Evolutionary conservation across 30 jellyfish, hydroid and myxozoan species (phyloP).

Genomic region (Cassiopea xamachana): DNA sequence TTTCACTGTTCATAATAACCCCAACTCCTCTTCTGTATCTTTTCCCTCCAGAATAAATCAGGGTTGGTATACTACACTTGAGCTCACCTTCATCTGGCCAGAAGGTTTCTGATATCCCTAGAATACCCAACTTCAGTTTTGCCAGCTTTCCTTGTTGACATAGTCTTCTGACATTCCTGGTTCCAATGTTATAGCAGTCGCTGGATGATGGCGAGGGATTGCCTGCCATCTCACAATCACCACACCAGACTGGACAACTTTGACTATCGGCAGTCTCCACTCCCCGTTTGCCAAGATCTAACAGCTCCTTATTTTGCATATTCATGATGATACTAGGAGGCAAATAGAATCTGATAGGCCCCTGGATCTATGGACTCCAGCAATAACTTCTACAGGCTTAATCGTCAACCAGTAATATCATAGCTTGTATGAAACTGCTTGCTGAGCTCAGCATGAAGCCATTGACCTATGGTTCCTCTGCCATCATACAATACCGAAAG

Average conservation of each 20-base stretch:
- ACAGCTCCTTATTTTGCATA: neutral
- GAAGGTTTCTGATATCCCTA: slow-evolving; percentile 11
- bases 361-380: neutral
- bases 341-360: neutral
- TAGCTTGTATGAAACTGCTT: neutral
- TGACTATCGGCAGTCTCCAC: neutral
- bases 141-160: slow-evolving; percentile 11
- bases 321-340: neutral
- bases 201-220: slow-evolving; percentile 46
- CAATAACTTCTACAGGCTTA: neutral
- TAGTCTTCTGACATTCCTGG: slow-evolving; percentile 25
- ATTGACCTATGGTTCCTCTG: neutral
- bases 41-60: slow-evolving; percentile 15
- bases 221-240: slow-evolving; percentile 36
- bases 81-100: slow-evolving; percentile 19
- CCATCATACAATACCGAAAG: neutral
- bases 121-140: neutral
- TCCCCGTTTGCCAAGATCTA: neutral
- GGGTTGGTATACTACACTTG: neutral
- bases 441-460: neutral
- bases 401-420: neutral
- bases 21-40: slow-evolving; percentile 7
- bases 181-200: slow-evolving; percentile 21
- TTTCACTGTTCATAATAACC: neutral
- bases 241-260: slow-evolving; percentile 7